Percentiles rank a stretch among this genome's conserved stretches.
Conservation (phyloP, 2,797 vertebrate genomes). For the Scyliorhinus canicula region DNA sequence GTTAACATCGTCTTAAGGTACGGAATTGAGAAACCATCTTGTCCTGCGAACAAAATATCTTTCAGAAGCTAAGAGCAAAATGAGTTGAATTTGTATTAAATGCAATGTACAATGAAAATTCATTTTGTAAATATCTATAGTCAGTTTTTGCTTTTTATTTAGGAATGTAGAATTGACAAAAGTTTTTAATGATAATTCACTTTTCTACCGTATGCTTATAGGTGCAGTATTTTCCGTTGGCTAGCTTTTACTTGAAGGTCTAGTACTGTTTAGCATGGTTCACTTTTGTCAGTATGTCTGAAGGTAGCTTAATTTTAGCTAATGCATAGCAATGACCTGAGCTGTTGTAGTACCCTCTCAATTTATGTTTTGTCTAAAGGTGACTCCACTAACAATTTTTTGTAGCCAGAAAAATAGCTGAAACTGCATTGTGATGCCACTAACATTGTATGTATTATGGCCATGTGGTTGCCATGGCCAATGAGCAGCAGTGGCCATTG, state of each 20-base stretch:
- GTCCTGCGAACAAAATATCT: background rate
- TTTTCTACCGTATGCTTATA: background rate
- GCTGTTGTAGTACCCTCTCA: background rate
- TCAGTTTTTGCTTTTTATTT: background rate
- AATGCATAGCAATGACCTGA: background rate
- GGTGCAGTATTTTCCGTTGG: background rate
- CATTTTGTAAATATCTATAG: background rate
- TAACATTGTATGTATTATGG: background rate
- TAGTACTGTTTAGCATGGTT: background rate
- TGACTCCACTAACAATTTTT: background rate
- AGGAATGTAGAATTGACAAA: background rate
- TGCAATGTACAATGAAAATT: background rate
- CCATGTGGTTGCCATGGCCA: background rate
- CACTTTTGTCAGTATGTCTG: background rate
- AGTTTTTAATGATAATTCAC: background rate
- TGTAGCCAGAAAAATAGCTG: background rate
- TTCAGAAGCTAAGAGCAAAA: background rate
- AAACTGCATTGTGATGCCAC: background rate
- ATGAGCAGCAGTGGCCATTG: background rate
- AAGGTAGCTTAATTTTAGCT: background rate
- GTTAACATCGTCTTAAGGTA: slow-evolving; percentile 91
- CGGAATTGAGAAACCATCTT: background rate
- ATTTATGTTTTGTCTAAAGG: background rate
- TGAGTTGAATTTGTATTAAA: background rate
- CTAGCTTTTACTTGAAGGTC: background rate